Base-by-base conservation (phyloP, 1,140 invertebrate genomes). In the Pseudoatta argentina region DNA sequence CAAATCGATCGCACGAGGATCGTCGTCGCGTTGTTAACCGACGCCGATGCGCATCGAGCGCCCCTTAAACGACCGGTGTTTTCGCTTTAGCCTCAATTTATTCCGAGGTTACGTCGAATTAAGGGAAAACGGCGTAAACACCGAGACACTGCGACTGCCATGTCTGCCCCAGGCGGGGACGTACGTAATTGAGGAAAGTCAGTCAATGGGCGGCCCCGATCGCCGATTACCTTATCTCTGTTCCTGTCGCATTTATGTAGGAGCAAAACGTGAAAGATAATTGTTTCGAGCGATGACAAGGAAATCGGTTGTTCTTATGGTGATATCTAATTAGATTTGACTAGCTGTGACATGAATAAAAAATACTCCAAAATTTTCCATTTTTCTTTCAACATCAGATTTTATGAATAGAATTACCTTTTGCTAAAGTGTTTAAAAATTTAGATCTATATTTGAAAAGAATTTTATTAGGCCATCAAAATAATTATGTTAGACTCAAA, bases 1-100 rank as follows among this genome's bases (percentile, higher is more conserved):
- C 51, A 55, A 67, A 59, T 79, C 57, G 86, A 89, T 89, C 88
- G 78, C 78, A 53, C 51, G 76, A 67, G 81, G 67, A 89, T 89
- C 87, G 75, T 82, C 78, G 34, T 82, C 27, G 88, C 87, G 59
- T 88, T 87, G 87, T 89, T 89, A 89, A 86, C 83, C 55, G 59
- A 63, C 75, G 39, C 75, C 30, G 82, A 86, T 59, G 75, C 82
- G 87, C 67, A 61, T 27, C 79, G 69, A 86, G 87, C 27, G 87
- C 87, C 57, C 53, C 75, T 86, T 89, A 89, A 89, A 89, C 63
- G 87, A 89, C 87, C 88, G 76, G 71, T 89, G 87, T 89, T 89
- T 89, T 89, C 88, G 87, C 88, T 89, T 89, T 89, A 89, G 86
- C 87, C 87, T 89, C 88, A 89, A 86, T 89, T 89, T 89, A 89